These are phyloP conservation scores for Pseudonaja textilis DNA, from an alignment of 2,113 vertebrate genomes.

Conservation along the genomic window DNA sequence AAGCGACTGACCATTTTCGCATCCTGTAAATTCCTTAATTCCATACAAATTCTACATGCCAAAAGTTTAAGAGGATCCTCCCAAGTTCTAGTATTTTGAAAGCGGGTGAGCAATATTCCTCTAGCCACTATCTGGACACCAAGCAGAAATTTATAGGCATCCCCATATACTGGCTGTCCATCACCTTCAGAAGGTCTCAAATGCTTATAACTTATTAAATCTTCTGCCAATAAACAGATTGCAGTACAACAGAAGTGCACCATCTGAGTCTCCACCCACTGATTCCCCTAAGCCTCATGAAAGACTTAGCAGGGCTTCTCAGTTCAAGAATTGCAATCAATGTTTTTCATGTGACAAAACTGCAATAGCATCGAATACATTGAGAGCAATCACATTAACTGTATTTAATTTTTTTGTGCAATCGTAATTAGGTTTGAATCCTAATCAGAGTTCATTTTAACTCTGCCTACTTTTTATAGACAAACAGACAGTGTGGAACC, in stretches of 20 bases:
- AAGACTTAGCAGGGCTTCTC: neutral
- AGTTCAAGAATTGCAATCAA: neutral
- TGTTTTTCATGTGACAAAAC: neutral
- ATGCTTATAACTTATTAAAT: neutral
- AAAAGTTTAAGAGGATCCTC: neutral
- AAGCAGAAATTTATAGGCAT: neutral
- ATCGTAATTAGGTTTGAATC: neutral
- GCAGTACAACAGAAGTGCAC: neutral
- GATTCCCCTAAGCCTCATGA: neutral
- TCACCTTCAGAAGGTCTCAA: neutral
- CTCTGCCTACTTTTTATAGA: neutral
- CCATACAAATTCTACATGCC: neutral
- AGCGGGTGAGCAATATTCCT: neutral
- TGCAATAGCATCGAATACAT: neutral
- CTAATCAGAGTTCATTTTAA: neutral
- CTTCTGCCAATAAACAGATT: neutral
- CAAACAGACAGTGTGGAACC: neutral
- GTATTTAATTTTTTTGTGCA: neutral
- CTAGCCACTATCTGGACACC: neutral
- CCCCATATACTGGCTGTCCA: neutral
- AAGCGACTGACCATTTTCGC: neutral
- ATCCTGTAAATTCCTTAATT: neutral
- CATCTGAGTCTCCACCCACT: neutral
- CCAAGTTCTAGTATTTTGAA: neutral
- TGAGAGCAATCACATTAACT: neutral